These are phyloP conservation scores for Cheiracanthium punctorium DNA, from an alignment of 2,888 invertebrate species.

Conservation along the genomic window DNA sequence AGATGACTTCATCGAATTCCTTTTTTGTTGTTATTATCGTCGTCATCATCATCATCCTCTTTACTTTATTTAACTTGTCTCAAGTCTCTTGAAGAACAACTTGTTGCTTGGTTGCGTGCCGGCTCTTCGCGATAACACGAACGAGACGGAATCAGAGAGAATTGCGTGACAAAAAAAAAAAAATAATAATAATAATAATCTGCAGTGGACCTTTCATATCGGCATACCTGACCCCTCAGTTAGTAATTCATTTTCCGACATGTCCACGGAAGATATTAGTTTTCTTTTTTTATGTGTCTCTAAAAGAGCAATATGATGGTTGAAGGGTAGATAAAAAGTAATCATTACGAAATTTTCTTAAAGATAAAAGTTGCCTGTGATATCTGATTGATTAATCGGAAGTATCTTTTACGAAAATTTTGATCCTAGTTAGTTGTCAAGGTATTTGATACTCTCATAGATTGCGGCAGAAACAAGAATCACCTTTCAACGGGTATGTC, in stretches of 20 bases:
- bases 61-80: background rate
- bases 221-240: background rate
- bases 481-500: too few species aligned
- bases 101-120: background rate
- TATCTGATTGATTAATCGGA: too few species aligned
- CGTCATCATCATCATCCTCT: too few species aligned
- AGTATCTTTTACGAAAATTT: too few species aligned
- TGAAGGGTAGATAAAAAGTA: background rate
- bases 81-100: background rate
- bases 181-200: too few species aligned
- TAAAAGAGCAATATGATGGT: background rate
- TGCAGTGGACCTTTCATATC: background rate
- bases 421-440: too few species aligned
- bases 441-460: too few species aligned
- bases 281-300: background rate
- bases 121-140: background rate
- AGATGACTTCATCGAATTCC: background rate
- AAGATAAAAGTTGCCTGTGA: too few species aligned
- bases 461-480: too few species aligned
- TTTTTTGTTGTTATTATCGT: too few species aligned
- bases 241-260: background rate
- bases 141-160: background rate
- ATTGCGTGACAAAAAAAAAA: background rate
- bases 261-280: background rate
- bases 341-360: too few species aligned